phyloP scores from a whole-genome alignment of 1,140 invertebrate species.

The Whitmania pigra region DNA sequence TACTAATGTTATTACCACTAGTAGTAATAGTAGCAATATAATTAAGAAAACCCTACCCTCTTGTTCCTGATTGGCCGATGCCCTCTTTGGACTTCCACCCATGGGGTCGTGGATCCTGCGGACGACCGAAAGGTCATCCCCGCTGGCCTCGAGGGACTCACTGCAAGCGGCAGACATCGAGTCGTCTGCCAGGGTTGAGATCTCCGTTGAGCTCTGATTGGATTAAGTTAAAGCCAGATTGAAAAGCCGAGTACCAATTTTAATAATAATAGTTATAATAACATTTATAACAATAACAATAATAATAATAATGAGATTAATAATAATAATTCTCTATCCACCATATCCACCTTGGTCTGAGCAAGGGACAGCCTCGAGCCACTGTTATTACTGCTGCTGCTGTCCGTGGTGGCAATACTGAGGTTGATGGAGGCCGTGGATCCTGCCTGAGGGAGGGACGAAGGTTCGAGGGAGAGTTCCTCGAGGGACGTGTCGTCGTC shows the following conservation, averaged over 20 bases:
- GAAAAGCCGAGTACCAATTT: background rate
- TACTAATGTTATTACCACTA: background rate
- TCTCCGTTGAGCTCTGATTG: constrained; percentile 11
- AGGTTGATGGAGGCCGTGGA: constrained; percentile 68
- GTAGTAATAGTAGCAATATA: background rate
- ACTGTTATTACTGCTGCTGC: constrained; percentile 33
- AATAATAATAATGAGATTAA: too few species aligned
- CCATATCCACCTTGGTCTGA: constrained; percentile 8
- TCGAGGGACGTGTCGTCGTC: constrained; percentile 67
- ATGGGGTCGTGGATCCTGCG: background rate
- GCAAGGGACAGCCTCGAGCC: constrained; percentile 23
- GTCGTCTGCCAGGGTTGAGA: background rate
- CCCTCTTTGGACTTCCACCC: too few species aligned
- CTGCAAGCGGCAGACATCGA: background rate
- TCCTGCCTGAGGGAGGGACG: constrained; percentile 55
- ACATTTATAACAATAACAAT: background rate
- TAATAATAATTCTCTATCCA: too few species aligned
- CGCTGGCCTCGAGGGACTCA: background rate
- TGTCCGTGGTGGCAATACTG: constrained; percentile 66
- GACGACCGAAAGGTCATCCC: background rate
- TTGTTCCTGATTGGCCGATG: background rate
- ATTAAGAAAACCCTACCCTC: background rate
- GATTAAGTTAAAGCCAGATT: background rate
- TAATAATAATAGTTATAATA: background rate
- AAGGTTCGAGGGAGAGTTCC: constrained; percentile 63